Evolutionary conservation across 2,113 vertebrate species (phyloP).

Genomic region (Candoia aspera): DNA sequence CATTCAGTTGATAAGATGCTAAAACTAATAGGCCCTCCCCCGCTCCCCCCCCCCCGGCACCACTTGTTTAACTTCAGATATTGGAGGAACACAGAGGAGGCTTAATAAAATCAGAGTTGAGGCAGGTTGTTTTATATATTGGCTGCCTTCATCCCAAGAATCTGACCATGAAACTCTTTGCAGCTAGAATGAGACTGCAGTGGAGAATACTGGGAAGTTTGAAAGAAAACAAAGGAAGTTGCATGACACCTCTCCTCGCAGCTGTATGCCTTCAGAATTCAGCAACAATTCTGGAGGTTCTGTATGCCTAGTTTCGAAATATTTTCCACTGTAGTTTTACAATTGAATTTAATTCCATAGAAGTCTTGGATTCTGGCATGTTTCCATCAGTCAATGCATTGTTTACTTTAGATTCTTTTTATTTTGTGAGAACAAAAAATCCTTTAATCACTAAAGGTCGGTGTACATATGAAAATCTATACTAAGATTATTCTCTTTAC

Average conservation of each 20-base stretch:
- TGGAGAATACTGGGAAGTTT: background rate
- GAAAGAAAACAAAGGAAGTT: background rate
- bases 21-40: background rate
- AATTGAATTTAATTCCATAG: background rate
- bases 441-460: constrained; percentile 3
- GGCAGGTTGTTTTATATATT: background rate
- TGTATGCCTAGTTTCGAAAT: background rate
- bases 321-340: background rate
- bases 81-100: background rate
- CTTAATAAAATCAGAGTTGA: background rate
- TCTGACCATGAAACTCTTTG: background rate
- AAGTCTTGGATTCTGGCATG: background rate
- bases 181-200: background rate
- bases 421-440: background rate
- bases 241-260: background rate
- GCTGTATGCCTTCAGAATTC: background rate
- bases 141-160: background rate
- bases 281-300: background rate
- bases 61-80: background rate
- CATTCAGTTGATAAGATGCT: background rate
- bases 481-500: background rate
- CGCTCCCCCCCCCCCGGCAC: too few species aligned
- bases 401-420: background rate
- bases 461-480: background rate
- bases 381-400: background rate